Base-by-base conservation (phyloP, 2,797 vertebrate species). In the Muraenolepis orangiensis region DNA sequence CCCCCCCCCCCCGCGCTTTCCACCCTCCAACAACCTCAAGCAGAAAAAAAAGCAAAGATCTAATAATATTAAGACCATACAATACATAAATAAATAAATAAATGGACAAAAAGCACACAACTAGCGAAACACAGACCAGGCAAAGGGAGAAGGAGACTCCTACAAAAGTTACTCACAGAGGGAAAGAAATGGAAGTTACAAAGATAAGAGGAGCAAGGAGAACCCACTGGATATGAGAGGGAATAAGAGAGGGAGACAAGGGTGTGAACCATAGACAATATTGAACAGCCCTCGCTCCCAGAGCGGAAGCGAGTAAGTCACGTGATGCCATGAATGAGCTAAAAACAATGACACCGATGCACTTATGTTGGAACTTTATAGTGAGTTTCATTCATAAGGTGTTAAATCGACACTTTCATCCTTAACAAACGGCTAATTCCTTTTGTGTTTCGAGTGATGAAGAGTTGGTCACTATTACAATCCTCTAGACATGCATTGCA, bases 131-230 rank as follows among this genome's bases (percentile, higher is more conserved):
- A 74, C 78, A 85, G 87, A 89, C 85, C 94, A 95, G 92, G 92
- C 94, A 93, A n/a, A n/a, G 66, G 91, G 73, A 74, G 74, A 80
- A 87, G 75, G 88, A 87, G n/a, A n/a, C 78, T 82, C 79, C 75
- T 80, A 82, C 82, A 72, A 89, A n/a, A 85, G 95, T 95, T 99
- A 99, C 98, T 99, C 97, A 99, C 98, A 97, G 95, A 95, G 92
- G 92, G 90, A 89, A 94, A 96, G 95, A 92, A 91, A 96, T 87
- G 96, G 96, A 90, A 95, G 96, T 95, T 91, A 98, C 94, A 95
- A 94, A 98, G 96, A 96, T 94, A 96, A 95, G 95, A 93, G 94
- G 95, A 96, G 95, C 94, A 94, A 95, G 94, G 93, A 94, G 94
- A 95, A 95, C 92, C 95, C 87, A 96, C 97, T 98, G 94, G 95